Conservation (phyloP, 2,113 vertebrate genomes). For the Corythoichthys intestinalis region DNA sequence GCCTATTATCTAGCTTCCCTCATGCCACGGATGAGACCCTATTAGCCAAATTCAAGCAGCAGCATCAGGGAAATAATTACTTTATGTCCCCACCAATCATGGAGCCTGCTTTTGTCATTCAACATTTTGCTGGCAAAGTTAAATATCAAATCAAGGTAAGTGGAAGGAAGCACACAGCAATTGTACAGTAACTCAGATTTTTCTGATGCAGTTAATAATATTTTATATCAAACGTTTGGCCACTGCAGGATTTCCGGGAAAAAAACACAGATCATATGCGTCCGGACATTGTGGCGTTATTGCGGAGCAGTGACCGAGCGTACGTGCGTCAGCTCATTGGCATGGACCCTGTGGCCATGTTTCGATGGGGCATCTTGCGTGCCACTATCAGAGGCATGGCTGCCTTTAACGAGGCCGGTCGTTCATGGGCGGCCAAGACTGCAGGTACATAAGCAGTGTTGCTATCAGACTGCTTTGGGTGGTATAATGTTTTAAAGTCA, state of each 20-base stretch:
- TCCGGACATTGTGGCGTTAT: constrained; percentile 89
- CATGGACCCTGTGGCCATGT: constrained; percentile 95
- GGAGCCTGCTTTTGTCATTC: constrained; percentile 96
- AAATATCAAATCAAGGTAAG: constrained; percentile 95
- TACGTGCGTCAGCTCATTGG: constrained; percentile 91
- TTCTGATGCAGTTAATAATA: background rate
- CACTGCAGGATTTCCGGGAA: constrained; percentile 89
- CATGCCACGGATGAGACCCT: constrained; percentile 92
- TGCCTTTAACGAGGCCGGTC: constrained; percentile 83
- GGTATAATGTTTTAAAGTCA: background rate
- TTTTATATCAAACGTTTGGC: background rate
- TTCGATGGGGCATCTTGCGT: constrained; percentile 92
- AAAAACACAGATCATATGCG: constrained; percentile 99
- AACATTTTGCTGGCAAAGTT: constrained; percentile 93
- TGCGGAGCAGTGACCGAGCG: constrained; percentile 89
- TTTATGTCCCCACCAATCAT: constrained; percentile 90
- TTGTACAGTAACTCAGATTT: background rate
- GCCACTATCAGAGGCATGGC: constrained; percentile 84
- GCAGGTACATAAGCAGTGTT: constrained; percentile 66
- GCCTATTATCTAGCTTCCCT: constrained; percentile 78
- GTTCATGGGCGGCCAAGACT: constrained; percentile 76
- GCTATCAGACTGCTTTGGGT: background rate
- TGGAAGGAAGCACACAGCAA: background rate
- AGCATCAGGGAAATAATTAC: constrained; percentile 90
- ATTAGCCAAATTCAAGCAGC: constrained; percentile 96